Evolutionary conservation across 2,888 invertebrate genomes (phyloP).

Genomic region (Drosophila kuntzei): DNA sequence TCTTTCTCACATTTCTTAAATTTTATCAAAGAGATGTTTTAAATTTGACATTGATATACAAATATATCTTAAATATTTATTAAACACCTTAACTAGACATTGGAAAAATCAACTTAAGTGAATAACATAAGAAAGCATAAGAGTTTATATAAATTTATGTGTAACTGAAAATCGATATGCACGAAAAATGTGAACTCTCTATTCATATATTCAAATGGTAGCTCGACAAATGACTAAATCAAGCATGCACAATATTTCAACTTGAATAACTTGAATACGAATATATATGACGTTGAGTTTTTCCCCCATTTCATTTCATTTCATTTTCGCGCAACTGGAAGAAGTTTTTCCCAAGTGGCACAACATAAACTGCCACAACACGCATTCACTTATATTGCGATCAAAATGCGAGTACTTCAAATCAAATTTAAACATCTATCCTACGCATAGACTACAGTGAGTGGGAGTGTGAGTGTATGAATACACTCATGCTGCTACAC

Average conservation of each 20-base stretch:
- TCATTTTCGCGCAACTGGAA: background rate
- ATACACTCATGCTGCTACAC: slow-evolving; percentile 17
- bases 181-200: slow-evolving; percentile 5
- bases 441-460: slow-evolving; percentile 9
- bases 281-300: background rate
- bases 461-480: slow-evolving; percentile 9
- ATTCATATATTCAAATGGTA: slow-evolving; percentile 4
- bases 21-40: no score
- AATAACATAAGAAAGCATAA: no score
- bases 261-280: slow-evolving; percentile 16
- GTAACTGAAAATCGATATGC: slow-evolving; percentile 3
- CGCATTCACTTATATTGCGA: slow-evolving; percentile 80
- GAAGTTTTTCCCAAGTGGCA: slow-evolving; percentile 50
- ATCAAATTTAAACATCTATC: slow-evolving; percentile 77
- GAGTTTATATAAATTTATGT: background rate
- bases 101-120: no score
- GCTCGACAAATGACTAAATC: slow-evolving; percentile 20
- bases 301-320: slow-evolving; percentile 6
- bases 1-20: no score
- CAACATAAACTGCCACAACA: slow-evolving; percentile 71
- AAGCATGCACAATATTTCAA: slow-evolving; percentile 12
- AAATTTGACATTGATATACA: no score
- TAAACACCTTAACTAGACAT: no score
- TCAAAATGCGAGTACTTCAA: slow-evolving; percentile 77
- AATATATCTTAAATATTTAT: no score